Conservation (phyloP, 1,140 invertebrate genomes). For the Drosophila navojoa region DNA sequence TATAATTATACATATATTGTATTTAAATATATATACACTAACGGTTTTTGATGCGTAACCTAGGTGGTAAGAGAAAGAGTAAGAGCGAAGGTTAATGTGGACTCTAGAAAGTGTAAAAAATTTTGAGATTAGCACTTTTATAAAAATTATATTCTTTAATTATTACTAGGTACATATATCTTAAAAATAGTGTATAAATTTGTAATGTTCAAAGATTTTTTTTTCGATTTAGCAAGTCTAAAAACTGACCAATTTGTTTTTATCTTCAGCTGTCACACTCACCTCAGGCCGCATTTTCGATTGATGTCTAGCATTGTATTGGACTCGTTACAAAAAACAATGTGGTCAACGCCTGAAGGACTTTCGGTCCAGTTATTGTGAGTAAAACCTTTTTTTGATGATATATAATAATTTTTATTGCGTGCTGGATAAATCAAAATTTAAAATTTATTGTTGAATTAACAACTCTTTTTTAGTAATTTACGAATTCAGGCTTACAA, state of each 20-base stretch:
- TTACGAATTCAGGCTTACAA: slow-evolving; percentile 36
- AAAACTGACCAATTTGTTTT: not conserved
- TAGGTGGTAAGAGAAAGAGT: too few relatives aligned
- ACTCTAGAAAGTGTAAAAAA: too few relatives aligned
- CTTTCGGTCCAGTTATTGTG: slow-evolving; percentile 18
- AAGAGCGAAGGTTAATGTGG: too few relatives aligned
- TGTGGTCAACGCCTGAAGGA: not conserved
- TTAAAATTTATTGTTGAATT: too few relatives aligned
- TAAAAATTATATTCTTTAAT: too few relatives aligned
- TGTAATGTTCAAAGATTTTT: not conserved
- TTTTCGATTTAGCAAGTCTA: not conserved
- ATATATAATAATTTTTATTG: not conserved
- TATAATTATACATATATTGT: too few relatives aligned
- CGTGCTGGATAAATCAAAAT: too few relatives aligned
- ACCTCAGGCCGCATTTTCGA: slow-evolving; percentile 41
- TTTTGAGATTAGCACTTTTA: too few relatives aligned
- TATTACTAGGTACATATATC: too few relatives aligned
- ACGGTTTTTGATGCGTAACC: too few relatives aligned
- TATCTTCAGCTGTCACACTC: slow-evolving; percentile 36
- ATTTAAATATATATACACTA: too few relatives aligned
- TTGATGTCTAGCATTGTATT: slow-evolving; percentile 33
- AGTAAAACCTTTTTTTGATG: not conserved
- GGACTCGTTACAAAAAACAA: slow-evolving; percentile 29
- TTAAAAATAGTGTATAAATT: not conserved
- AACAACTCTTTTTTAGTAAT: slow-evolving; percentile 30